Base-by-base conservation (phyloP, 2,888 invertebrate species). In the Melipona beecheii region DNA sequence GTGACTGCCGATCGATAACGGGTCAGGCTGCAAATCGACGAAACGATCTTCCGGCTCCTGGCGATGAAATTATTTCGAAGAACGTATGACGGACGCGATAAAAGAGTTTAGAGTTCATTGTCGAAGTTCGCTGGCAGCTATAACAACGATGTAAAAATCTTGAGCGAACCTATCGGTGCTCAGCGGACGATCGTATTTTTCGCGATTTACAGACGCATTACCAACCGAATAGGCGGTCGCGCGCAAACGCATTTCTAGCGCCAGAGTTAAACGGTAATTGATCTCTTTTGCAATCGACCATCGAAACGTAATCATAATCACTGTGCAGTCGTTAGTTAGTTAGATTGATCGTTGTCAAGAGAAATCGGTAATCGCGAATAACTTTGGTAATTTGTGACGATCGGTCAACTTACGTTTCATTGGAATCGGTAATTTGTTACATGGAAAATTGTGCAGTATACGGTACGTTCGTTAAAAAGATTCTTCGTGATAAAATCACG, bases 51-150 rank as follows among this genome's bases (percentile, higher is more conserved):
- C 50, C 36, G 43, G 9, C 43, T 72, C 64, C 62, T 2, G 56
- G 17, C n/a, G 21, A 21, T 6, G 43, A 15, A 80, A 75, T 52
- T 64, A 83, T 68, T 58, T 52, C 19, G 17, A 11, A 72, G 27
- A 75, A 72, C 75, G 66, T 50, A 36, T 31, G 49, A 75, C 49
- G 19, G 56, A 24, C 15, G 50, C 50, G 43, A 60, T 83, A 81
- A 83, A 76, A 81, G 60, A 58, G 36, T 58, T 81, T 69, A 75
- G 81, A 72, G 68, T 36, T 68, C 56, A 68, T 75, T 68, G n/a
- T 21, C 58, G 82, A 21, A 11, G 49, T 2, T 73, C n/a, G n/a
- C 56, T 17, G n/a, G 24, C 56, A 56, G 56, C n/a, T 43, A 58
- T 75, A 75, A 75, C 66, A 75, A 1, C 31, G 27, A 31, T 68